Conservation (phyloP, 2,888 invertebrate species). For the Drosophila ustulata region DNA sequence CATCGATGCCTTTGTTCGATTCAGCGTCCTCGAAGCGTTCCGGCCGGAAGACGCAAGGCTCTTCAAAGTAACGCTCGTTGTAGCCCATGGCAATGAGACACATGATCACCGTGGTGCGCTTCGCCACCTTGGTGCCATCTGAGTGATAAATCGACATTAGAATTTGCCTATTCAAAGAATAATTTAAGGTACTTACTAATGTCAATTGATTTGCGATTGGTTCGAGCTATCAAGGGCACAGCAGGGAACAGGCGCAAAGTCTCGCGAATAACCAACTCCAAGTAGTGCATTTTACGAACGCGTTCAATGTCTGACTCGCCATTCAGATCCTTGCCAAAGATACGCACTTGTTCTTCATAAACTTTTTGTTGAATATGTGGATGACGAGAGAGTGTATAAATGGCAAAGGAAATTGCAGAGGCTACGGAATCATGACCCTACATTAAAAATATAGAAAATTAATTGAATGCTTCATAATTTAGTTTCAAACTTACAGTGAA, state of each 20-base stretch:
- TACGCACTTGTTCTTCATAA: slow-evolving; percentile 85
- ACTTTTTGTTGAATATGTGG: slow-evolving; percentile 86
- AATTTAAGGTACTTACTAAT: slow-evolving; percentile 67
- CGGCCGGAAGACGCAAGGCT: slow-evolving; percentile 83
- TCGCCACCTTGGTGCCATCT: slow-evolving; percentile 81
- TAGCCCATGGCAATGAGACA: slow-evolving; percentile 81
- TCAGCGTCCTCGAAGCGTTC: slow-evolving; percentile 80
- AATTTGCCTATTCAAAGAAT: rapidly evolving
- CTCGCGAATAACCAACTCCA: slow-evolving; percentile 78
- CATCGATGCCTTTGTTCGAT: slow-evolving; percentile 68
- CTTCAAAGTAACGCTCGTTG: slow-evolving; percentile 79
- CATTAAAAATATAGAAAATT: not conserved
- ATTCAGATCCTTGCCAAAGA: slow-evolving; percentile 83
- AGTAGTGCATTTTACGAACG: slow-evolving; percentile 72
- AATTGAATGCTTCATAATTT: not conserved
- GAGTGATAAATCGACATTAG: not conserved
- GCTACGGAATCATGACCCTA: slow-evolving; percentile 87
- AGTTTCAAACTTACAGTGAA: slow-evolving; percentile 67
- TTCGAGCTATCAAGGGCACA: slow-evolving; percentile 80
- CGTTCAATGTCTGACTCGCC: slow-evolving; percentile 36
- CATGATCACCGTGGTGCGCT: slow-evolving; percentile 79
- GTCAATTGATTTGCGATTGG: slow-evolving; percentile 76
- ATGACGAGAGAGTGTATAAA: slow-evolving; percentile 86
- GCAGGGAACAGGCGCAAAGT: slow-evolving; percentile 76
- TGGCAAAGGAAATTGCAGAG: slow-evolving; percentile 86